Conservation (phyloP, 2,797 vertebrate genomes). For the Protosalanx chinensis region DNA sequence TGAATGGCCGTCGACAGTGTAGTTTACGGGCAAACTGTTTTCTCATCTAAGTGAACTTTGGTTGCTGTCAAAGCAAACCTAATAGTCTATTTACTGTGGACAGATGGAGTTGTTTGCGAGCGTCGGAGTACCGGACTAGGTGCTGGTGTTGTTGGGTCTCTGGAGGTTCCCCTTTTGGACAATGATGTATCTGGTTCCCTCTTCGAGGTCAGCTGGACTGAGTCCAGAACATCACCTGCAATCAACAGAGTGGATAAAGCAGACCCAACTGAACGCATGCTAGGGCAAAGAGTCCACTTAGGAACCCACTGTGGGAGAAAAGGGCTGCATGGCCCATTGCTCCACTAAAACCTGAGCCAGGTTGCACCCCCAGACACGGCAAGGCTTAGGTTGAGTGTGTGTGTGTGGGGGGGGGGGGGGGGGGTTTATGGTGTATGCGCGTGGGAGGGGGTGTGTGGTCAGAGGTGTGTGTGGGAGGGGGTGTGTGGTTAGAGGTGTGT, state of each 20-base stretch:
- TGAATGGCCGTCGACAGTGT: conserved; percentile 34
- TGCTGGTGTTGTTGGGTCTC: conserved; percentile 57
- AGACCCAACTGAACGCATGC: conserved; percentile 58
- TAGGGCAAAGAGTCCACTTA: conserved; percentile 68
- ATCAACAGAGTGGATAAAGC: conserved; percentile 77
- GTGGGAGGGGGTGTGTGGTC: conserved; percentile 5
- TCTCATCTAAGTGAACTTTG: conserved; percentile 19
- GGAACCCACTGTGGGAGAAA: conserved; percentile 65
- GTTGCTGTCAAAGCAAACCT: conserved; percentile 9
- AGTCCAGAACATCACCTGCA: conserved; percentile 76
- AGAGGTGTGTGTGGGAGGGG: conserved; percentile 11
- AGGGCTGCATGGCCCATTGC: conserved; percentile 76
- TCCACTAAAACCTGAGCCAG: conserved; percentile 67
- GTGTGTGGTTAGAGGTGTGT: not conserved
- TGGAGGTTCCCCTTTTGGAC: conserved; percentile 66
- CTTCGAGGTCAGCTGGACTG: conserved; percentile 74
- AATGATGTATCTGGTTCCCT: conserved; percentile 75
- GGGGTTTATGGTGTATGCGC: not conserved
- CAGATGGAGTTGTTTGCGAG: conserved; percentile 47
- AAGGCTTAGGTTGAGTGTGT: conserved; percentile 28
- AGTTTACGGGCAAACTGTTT: conserved; percentile 1
- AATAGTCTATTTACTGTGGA: conserved; percentile 40
- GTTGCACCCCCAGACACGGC: conserved; percentile 51
- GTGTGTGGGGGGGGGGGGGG: conserved; percentile 18
- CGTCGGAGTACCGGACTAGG: conserved; percentile 50